Evolutionary conservation across 2,888 invertebrate species (phyloP).

Genomic region (Orchesellides sinensis): DNA sequence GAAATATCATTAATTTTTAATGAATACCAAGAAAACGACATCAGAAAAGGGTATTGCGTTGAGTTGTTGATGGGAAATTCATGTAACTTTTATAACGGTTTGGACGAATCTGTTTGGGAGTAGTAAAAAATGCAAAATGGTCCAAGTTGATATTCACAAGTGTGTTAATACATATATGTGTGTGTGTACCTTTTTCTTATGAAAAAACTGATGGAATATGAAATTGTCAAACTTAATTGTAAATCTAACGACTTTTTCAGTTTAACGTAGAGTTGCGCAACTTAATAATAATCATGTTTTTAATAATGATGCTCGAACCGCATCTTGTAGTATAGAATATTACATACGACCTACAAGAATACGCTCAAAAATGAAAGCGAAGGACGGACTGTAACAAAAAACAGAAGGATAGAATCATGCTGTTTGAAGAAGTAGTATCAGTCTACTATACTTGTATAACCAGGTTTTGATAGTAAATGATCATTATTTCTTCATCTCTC

Average conservation of each 20-base stretch:
- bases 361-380: too few species aligned
- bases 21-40: constrained; percentile 44
- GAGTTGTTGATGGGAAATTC: constrained; percentile 15
- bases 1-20: constrained; percentile 61
- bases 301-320: constrained; percentile 1
- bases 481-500: constrained; percentile 42
- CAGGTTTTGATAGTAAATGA: constrained; percentile 19
- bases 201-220: constrained; percentile 4
- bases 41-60: neutral
- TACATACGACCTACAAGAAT: neutral
- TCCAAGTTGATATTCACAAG: neutral
- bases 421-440: neutral
- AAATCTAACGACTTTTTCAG: constrained; percentile 52
- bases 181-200: neutral
- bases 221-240: constrained; percentile 57
- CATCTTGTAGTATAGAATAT: neutral
- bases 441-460: neutral
- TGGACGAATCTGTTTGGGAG: constrained; percentile 6
- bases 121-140: neutral
- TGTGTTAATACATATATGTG: neutral
- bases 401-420: too few species aligned
- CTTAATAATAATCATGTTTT: constrained; percentile 18
- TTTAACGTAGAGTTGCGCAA: constrained; percentile 25
- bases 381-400: too few species aligned
- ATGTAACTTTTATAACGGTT: constrained; percentile 9